These are phyloP conservation scores for Cosmorhoe ocellata DNA, from an alignment of 2,888 invertebrate genomes.

Conservation along the genomic window DNA sequence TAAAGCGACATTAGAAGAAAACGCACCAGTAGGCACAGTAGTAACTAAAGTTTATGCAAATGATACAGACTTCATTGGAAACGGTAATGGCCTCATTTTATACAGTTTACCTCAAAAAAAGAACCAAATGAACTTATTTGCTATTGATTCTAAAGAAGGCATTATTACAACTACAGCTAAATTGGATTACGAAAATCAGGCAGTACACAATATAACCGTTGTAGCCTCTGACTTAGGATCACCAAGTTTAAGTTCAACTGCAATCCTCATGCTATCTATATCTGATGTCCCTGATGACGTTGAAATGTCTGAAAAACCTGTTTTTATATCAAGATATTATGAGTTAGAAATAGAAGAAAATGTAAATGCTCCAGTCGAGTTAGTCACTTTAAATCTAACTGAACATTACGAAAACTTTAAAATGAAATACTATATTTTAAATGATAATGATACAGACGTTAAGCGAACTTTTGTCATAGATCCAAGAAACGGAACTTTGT, in stretches of 20 bases:
- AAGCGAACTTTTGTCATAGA: slow-evolving; percentile 88
- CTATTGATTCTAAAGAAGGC: slow-evolving; percentile 93
- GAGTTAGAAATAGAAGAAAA: slow-evolving; percentile 93
- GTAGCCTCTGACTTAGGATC: slow-evolving; percentile 93
- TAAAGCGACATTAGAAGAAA: slow-evolving; percentile 88
- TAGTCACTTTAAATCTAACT: slow-evolving; percentile 90
- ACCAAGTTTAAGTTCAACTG: slow-evolving; percentile 91
- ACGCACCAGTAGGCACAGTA: slow-evolving; percentile 87
- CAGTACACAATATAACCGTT: slow-evolving; percentile 88
- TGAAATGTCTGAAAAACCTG: slow-evolving; percentile 70
- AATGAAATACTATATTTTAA: slow-evolving; percentile 85
- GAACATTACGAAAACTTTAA: slow-evolving; percentile 85
- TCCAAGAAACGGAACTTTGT: slow-evolving; percentile 88
- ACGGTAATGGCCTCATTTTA: slow-evolving; percentile 92
- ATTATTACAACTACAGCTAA: slow-evolving; percentile 88
- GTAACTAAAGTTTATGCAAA: slow-evolving; percentile 91
- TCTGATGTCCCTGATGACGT: slow-evolving; percentile 85
- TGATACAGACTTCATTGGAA: slow-evolving; percentile 91
- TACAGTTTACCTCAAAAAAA: slow-evolving; percentile 88
- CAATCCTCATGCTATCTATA: slow-evolving; percentile 86
- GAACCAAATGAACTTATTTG: slow-evolving; percentile 85
- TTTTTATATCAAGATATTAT: slow-evolving; percentile 88
- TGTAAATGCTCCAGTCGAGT: slow-evolving; percentile 86
- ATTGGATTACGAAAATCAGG: slow-evolving; percentile 87
- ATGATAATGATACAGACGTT: slow-evolving; percentile 82